These are phyloP conservation scores for Petrocephalus schoutedeni DNA, from an alignment of 2,797 vertebrate genomes.

Conservation along the genomic window DNA sequence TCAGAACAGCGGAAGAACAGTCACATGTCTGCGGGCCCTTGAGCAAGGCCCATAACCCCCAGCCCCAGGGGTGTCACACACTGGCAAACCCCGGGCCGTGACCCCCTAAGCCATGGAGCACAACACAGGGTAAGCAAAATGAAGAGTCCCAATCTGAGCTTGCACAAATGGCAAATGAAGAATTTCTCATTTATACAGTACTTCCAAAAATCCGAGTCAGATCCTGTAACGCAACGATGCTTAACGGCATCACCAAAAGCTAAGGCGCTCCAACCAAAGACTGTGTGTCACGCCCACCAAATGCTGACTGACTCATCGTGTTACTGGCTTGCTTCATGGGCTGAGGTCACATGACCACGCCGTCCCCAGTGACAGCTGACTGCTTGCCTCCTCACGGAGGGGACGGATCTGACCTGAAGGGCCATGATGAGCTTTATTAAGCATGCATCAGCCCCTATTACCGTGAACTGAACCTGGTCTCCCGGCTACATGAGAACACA, in stretches of 20 bases:
- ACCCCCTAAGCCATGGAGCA: background rate
- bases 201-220: too few species aligned
- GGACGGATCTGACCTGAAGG: slow-evolving; percentile 53
- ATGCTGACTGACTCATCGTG: background rate
- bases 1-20: background rate
- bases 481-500: slow-evolving; percentile 25
- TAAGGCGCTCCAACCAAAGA: background rate
- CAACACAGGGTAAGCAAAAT: background rate
- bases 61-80: background rate
- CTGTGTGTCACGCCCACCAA: background rate
- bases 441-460: slow-evolving; percentile 42
- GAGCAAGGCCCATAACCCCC: background rate
- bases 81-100: background rate
- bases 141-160: background rate
- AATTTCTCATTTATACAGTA: background rate
- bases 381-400: background rate
- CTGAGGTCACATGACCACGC: slow-evolving; percentile 6
- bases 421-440: slow-evolving; percentile 53
- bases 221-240: background rate
- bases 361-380: background rate
- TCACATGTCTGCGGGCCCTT: background rate
- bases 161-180: background rate
- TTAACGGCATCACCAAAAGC: background rate
- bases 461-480: slow-evolving; percentile 44
- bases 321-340: background rate